Evolutionary conservation across 2,888 invertebrate species (phyloP).

Genomic region (Hermaeophaga mercurialis): DNA sequence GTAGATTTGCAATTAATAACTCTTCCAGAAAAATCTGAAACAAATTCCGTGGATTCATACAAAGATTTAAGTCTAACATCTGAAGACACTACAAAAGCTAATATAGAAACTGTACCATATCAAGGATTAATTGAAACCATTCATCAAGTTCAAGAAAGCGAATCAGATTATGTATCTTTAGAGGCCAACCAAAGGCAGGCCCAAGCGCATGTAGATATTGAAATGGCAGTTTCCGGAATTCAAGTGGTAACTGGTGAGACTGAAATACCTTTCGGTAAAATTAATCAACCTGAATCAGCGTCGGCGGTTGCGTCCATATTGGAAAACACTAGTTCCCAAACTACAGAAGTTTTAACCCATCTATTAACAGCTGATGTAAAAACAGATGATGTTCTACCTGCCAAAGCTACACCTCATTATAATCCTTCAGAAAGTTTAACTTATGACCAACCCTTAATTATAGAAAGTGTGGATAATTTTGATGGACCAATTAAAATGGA

Average conservation of each 20-base stretch:
- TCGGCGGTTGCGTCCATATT: slow-evolving; percentile 51
- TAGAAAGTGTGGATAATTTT: slow-evolving; percentile 47
- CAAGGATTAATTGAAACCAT: slow-evolving; percentile 50
- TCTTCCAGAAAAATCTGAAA: slow-evolving; percentile 54
- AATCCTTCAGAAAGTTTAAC: slow-evolving; percentile 40
- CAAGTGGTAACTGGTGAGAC: slow-evolving; percentile 61
- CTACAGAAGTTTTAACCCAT: slow-evolving; percentile 47
- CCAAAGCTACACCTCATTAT: slow-evolving; percentile 39
- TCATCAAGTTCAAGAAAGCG: slow-evolving; percentile 52
- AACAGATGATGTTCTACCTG: slow-evolving; percentile 32
- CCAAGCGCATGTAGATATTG: slow-evolving; percentile 56
- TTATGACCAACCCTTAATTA: slow-evolving; percentile 35
- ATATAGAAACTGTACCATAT: slow-evolving; percentile 47
- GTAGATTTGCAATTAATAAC: slow-evolving; percentile 53
- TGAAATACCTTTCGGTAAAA: slow-evolving; percentile 54
- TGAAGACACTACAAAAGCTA: slow-evolving; percentile 42
- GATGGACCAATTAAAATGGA: slow-evolving; percentile 57
- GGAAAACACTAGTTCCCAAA: slow-evolving; percentile 58
- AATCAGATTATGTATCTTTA: slow-evolving; percentile 41
- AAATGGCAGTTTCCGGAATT: slow-evolving; percentile 55
- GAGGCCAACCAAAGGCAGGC: slow-evolving; percentile 51
- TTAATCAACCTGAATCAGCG: slow-evolving; percentile 47
- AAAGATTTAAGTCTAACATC: slow-evolving; percentile 20
- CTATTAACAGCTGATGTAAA: slow-evolving; percentile 37
- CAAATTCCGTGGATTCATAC: slow-evolving; percentile 35